Evolutionary conservation across 2,888 invertebrate species (phyloP), one percentile per base, ranked within the genome.

Genomic region (Eristalinus aeneus): DNA sequence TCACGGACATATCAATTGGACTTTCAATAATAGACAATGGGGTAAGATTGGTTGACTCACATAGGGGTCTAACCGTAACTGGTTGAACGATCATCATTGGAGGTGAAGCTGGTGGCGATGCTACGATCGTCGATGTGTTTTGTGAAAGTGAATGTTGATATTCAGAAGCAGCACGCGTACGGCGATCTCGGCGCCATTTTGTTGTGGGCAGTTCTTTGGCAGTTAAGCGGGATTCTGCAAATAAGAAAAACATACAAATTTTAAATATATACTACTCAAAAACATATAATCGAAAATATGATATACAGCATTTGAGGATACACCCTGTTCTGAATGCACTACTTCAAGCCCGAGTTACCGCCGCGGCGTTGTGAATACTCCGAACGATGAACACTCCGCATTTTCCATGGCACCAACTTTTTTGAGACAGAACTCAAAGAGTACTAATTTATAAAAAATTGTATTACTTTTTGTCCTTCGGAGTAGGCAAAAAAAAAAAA

Each of bases 131-230:
- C 64, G 90, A 90, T 34, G 89, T 89, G 23, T 89, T 90, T 88
- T 92, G 92, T 68, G 92, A 79, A 20, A 83, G 36, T 3, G 86
- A 86, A 74, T 83, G 69, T 76, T 80, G 74, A 88, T 93, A 92
- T 88, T 92, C 91, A 11, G 88, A 81, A 64, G 89, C 90, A 5
- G 93, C 93, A 1, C 94, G 93, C 72, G 93, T 92, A 27, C 96
- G 94, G 53, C 96, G 94, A 88, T 96, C 96, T 68, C 96, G 94
- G 84, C 96, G 94, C 96, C 96, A 96, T 92, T 96, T 95, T 72
- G 95, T 94, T 8, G 95, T 95, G 80, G 94, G 93, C 87, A 95
- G 92, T 89, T 95, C 95, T 91, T 95, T 96, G 73, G 93, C 92
- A 72, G 91, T 90, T 88, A 92, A 89, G 80, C 92, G 91, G 88